Percentiles rank a stretch among this genome's conserved stretches.
Conservation (phyloP, 2,113 vertebrate species). For the Oxyruncus cristatus region DNA sequence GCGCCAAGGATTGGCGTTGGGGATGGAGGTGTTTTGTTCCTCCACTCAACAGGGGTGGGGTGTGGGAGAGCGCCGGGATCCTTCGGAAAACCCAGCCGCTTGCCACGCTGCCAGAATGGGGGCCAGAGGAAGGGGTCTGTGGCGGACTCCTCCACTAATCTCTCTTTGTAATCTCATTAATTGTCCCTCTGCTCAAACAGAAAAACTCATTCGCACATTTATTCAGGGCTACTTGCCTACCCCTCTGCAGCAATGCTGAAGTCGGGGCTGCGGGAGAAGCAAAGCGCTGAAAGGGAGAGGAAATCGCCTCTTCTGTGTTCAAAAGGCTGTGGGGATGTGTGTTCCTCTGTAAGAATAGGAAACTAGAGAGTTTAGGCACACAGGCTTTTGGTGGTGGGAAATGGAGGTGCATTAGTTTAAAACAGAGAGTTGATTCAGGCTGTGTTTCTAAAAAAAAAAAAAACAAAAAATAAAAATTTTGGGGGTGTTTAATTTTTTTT, state of each 20-base stretch:
- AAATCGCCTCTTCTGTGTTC: background rate
- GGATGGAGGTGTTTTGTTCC: background rate
- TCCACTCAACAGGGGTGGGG: background rate
- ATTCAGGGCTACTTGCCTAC: background rate
- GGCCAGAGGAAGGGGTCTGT: background rate
- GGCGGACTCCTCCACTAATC: background rate
- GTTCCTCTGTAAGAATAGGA: background rate
- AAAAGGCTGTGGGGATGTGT: background rate
- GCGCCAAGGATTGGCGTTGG: too few relatives aligned
- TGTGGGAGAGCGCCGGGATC: background rate
- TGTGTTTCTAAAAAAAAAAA: background rate
- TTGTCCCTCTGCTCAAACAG: constrained; percentile 34
- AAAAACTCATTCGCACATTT: background rate
- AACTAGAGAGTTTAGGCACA: background rate
- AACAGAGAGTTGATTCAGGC: background rate
- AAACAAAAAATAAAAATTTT: background rate
- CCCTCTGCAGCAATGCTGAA: background rate
- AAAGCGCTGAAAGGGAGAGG: background rate
- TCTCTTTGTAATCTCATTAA: constrained; percentile 42
- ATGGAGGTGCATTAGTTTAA: background rate
- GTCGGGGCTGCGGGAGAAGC: background rate
- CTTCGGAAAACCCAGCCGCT: background rate
- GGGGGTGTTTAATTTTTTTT: background rate
- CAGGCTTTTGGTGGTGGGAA: background rate
- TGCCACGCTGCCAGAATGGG: rapidly evolving